These are phyloP conservation scores for Lamprotornis superbus DNA, from an alignment of 2,113 vertebrate genomes.

Conservation along the genomic window DNA sequence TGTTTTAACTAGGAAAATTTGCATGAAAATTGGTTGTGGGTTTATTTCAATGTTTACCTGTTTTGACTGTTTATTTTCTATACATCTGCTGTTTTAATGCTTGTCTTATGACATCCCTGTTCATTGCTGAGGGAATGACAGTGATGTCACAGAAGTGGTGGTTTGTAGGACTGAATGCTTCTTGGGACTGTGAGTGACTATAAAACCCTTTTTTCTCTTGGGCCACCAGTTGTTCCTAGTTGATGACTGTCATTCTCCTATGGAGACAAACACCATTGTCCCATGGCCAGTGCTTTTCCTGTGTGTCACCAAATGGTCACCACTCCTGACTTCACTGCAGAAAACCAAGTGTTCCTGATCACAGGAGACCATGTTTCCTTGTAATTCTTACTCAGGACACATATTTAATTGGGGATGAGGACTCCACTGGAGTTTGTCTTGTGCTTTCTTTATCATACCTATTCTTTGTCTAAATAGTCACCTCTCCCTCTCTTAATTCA, in stretches of 20 bases:
- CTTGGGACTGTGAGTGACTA: neutral
- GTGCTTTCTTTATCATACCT: neutral
- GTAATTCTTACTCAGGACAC: neutral
- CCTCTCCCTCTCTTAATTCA: neutral
- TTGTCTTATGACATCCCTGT: neutral
- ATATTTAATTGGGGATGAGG: neutral
- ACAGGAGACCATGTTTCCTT: neutral
- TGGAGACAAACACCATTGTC: neutral
- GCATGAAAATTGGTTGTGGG: conserved; percentile 11
- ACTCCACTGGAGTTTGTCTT: neutral
- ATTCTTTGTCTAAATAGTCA: neutral
- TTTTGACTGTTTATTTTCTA: neutral
- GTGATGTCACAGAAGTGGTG: neutral
- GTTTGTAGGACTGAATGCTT: neutral
- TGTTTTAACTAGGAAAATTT: conserved; percentile 24
- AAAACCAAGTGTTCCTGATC: neutral
- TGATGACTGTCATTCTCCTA: neutral
- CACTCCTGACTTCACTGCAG: neutral
- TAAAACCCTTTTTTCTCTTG: neutral
- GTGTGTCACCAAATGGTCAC: neutral
- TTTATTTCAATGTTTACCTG: neutral
- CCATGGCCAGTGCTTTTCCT: neutral
- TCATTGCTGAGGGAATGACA: neutral
- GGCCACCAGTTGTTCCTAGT: neutral
- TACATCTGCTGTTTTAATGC: neutral